phyloP scores from a whole-genome alignment of 2,888 invertebrate genomes.

The Caenorhabditis angaria region DNA sequence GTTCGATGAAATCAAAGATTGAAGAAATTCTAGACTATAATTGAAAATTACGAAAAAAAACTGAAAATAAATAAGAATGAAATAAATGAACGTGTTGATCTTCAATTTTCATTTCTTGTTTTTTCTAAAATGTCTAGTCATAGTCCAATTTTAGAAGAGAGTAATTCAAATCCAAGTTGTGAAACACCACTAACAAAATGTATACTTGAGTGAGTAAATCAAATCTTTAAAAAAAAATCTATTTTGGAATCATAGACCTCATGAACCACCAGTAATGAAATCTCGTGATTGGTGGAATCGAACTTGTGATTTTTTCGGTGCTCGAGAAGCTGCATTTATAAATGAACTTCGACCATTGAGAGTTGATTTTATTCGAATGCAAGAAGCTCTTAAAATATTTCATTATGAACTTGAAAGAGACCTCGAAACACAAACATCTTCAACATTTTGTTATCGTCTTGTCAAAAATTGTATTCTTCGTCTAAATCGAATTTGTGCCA shows the following conservation, averaged over 20 bases:
- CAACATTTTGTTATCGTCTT: constrained; percentile 21
- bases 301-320: constrained; percentile 57
- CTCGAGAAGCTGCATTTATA: constrained; percentile 52
- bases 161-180: no score
- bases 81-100: no score
- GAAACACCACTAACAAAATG: no score
- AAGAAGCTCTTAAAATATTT: constrained; percentile 44
- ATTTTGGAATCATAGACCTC: no score
- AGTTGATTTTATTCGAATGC: constrained; percentile 37
- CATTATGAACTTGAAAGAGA: constrained; percentile 48
- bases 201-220: no score
- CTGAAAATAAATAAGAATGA: no score
- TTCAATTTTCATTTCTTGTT: no score
- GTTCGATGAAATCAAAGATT: not conserved
- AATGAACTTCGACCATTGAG: constrained; percentile 46
- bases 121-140: no score
- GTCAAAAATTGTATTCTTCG: constrained; percentile 32
- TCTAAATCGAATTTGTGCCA: constrained; percentile 36
- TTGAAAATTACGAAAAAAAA: no score
- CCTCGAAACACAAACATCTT: constrained; percentile 28
- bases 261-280: constrained; percentile 11
- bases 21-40: no score
- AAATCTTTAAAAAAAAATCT: no score
- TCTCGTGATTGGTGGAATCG: constrained; percentile 46
- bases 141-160: no score